A percentile compares a stretch with the other conserved stretches of the same genome.
Evolutionary conservation across 2,888 invertebrate species (phyloP).

Genomic region (Ophion ventricosus): DNA sequence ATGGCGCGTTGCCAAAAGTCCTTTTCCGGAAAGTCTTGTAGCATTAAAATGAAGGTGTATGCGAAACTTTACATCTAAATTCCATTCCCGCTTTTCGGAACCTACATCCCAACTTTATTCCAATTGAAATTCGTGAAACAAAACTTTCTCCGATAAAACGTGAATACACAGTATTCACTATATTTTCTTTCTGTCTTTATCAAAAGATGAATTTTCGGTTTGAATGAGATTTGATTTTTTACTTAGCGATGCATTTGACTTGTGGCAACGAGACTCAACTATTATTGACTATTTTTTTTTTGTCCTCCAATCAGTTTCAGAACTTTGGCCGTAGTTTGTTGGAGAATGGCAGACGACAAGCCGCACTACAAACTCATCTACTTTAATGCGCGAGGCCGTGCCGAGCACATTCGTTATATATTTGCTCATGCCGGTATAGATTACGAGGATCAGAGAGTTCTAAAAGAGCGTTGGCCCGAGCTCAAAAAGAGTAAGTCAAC

Average conservation of each 20-base stretch:
- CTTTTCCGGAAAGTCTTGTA: too few relatives aligned
- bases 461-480: slow-evolving; percentile 85
- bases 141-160: too few relatives aligned
- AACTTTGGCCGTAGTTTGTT: slow-evolving; percentile 26
- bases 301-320: slow-evolving; percentile 25
- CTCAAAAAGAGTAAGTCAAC: slow-evolving; percentile 83
- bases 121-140: too few relatives aligned
- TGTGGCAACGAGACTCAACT: too few relatives aligned
- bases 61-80: too few relatives aligned
- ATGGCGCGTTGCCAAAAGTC: too few relatives aligned
- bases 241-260: not conserved
- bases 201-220: too few relatives aligned
- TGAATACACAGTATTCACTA: too few relatives aligned
- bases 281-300: not conserved
- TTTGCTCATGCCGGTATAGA: slow-evolving; percentile 85
- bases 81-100: too few relatives aligned
- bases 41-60: too few relatives aligned
- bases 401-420: slow-evolving; percentile 85
- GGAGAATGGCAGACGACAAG: slow-evolving; percentile 74
- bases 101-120: too few relatives aligned
- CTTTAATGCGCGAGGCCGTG: slow-evolving; percentile 86
- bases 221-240: not conserved
- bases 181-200: too few relatives aligned
- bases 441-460: slow-evolving; percentile 85
- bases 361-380: slow-evolving; percentile 85